Base-by-base conservation (phyloP, 2,888 invertebrate genomes). In the Ormyrus pomaceus region DNA sequence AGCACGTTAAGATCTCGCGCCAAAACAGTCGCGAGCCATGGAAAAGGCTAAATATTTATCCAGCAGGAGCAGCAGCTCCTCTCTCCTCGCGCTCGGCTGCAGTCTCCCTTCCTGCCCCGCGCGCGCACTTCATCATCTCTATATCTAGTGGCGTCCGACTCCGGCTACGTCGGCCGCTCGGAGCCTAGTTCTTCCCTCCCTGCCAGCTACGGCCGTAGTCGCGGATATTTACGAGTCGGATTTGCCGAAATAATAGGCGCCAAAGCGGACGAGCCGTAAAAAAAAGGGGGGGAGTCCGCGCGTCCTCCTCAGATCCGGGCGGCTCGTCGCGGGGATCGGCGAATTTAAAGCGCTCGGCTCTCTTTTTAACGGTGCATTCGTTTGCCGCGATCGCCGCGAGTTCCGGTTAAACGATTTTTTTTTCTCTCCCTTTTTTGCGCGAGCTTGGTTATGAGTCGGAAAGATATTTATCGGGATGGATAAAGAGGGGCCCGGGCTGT, bases 151-250 rank as follows among this genome's bases (percentile, higher is more conserved):
- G 9, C 56, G 34, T 51, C 50, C 50, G 46, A 56, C 19, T 50
- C 6, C 19, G 19, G 19, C 19, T 19, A 19, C 19, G 1, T 19
- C 9, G 11, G 11, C 13, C 53, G 45, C 1, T 11, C 50, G 34
- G 10, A 13, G 48, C 48, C 13, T 34, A 61, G 62, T 59, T 53
- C 58, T 62, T 74, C 68, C 61, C 53, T 46, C 7, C 56, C 11
- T 83, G 83, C 68, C 83, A 82, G 73, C 79, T n/a, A 73, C 77
- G n/a, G n/a, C 34, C 19, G 13, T 71, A 19, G 19, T 19, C 19
- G 19, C 61, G 81, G 78, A 84, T 84, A 85, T 86, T 84, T 86
- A 84, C 84, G 82, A 79, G 80, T 81, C 76, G 78, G 79, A 83
- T 84, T 82, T 76, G 65, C 72, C 73, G 82, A 83, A 82, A 82